Evolutionary conservation across 2,797 vertebrate genomes (phyloP).

Genomic region (Sphenodon punctatus): DNA sequence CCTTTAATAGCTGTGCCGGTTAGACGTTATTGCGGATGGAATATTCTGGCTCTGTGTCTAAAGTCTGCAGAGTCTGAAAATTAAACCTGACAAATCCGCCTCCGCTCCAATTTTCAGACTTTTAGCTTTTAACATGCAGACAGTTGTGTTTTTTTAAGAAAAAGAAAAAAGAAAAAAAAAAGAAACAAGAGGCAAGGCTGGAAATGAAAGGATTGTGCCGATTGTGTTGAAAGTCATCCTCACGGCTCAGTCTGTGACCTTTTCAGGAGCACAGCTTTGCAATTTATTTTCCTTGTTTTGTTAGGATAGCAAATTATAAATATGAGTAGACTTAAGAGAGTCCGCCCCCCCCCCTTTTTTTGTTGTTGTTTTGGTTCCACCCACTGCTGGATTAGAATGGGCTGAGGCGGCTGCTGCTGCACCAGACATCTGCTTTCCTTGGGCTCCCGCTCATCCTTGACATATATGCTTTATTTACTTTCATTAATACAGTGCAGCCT

Average conservation of each 20-base stretch:
- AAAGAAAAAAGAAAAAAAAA: background rate
- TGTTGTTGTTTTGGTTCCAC: too few relatives aligned
- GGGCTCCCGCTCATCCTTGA: too few relatives aligned
- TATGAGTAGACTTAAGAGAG: slow-evolving; percentile 15
- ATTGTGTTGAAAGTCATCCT: slow-evolving; percentile 31
- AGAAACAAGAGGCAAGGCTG: slow-evolving; percentile 33
- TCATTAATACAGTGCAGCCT: too few relatives aligned
- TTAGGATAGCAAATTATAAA: slow-evolving; percentile 36
- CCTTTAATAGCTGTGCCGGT: slow-evolving; percentile 22
- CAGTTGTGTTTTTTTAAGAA: too few relatives aligned
- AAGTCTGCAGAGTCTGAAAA: slow-evolving; percentile 24
- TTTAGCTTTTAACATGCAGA: background rate
- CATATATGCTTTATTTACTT: too few relatives aligned
- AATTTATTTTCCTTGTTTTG: slow-evolving; percentile 40
- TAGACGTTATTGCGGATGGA: slow-evolving; percentile 33
- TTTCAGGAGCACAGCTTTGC: slow-evolving; percentile 27
- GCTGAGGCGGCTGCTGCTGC: too few relatives aligned
- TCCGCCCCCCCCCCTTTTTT: too few relatives aligned
- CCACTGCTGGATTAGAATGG: too few relatives aligned
- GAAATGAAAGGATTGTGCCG: slow-evolving; percentile 45
- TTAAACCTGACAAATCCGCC: slow-evolving; percentile 14
- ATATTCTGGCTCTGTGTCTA: slow-evolving; percentile 23
- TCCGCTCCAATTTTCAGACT: slow-evolving; percentile 38
- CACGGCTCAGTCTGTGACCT: slow-evolving; percentile 6
- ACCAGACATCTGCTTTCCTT: too few relatives aligned